Conservation (phyloP, 2,797 vertebrate genomes). For the Chloroceryle inda region DNA sequence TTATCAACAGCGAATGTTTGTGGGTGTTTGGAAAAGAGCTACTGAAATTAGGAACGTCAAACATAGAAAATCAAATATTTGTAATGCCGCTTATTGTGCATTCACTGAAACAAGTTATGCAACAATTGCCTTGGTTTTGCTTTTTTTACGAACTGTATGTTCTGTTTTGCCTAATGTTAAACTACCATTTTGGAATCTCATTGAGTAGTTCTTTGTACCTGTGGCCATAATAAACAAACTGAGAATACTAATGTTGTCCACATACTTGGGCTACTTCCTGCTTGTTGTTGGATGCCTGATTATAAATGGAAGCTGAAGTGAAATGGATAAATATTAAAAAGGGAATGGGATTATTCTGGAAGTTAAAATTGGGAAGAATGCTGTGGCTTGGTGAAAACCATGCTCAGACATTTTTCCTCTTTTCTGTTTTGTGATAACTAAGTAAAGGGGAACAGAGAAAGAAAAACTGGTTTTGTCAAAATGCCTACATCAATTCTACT, state of each 20-base stretch:
- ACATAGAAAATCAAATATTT: neutral
- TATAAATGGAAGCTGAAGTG: neutral
- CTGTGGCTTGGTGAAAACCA: neutral
- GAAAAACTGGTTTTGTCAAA: neutral
- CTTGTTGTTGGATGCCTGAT: neutral
- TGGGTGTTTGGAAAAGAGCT: neutral
- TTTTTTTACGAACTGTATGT: neutral
- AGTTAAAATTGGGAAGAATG: neutral
- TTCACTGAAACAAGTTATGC: neutral
- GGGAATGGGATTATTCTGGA: neutral
- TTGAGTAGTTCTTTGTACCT: neutral
- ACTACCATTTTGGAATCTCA: neutral
- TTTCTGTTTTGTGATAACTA: neutral
- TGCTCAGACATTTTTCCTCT: neutral
- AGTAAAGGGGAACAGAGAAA: neutral
- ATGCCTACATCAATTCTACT: neutral
- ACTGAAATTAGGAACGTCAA: neutral
- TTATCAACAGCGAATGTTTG: neutral
- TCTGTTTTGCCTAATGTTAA: neutral
- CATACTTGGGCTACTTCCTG: neutral
- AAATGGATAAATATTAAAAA: neutral
- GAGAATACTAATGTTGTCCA: neutral
- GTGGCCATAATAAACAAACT: neutral
- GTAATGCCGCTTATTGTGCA: neutral
- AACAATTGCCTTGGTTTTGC: neutral